A percentile compares a stretch with the other conserved stretches of the same genome.
These are phyloP conservation scores for Phymorhynchus buccinoides DNA, from an alignment of 1,140 invertebrate species.

Conservation along the genomic window DNA sequence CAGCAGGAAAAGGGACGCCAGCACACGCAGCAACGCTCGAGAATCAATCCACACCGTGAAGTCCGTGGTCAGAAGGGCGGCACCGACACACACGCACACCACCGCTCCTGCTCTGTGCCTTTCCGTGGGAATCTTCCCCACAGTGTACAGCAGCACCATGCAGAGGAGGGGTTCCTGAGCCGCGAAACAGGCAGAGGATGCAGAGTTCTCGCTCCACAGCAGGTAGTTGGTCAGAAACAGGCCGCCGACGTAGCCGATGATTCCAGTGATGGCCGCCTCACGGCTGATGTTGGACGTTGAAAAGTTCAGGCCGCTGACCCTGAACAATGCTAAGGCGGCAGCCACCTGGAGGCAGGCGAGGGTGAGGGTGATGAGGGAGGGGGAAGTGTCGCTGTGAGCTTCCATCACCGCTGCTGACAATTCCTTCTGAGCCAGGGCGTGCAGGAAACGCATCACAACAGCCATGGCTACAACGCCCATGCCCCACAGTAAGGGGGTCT, in stretches of 20 bases:
- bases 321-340: background rate
- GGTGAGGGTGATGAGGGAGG: background rate
- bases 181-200: conserved; percentile 5
- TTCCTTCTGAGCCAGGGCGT: conserved; percentile 21
- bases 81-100: background rate
- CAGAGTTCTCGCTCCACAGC: conserved; percentile 1
- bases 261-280: background rate
- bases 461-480: conserved; percentile 14
- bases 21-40: background rate
- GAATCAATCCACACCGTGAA: background rate
- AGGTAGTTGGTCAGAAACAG: background rate
- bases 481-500: conserved; percentile 22
- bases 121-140: conserved; percentile 5
- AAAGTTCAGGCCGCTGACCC: background rate
- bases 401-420: conserved; percentile 1
- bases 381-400: background rate
- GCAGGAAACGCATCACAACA: background rate
- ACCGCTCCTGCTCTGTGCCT: background rate
- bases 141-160: conserved; percentile 3
- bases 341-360: background rate
- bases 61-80: background rate
- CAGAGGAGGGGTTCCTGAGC: conserved; percentile 14
- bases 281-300: conserved; percentile 8
- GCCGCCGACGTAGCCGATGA: background rate
- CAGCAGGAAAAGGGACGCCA: background rate